These are phyloP conservation scores for Aricia artaxerxes DNA, from an alignment of 2,888 invertebrate species.

Conservation along the genomic window DNA sequence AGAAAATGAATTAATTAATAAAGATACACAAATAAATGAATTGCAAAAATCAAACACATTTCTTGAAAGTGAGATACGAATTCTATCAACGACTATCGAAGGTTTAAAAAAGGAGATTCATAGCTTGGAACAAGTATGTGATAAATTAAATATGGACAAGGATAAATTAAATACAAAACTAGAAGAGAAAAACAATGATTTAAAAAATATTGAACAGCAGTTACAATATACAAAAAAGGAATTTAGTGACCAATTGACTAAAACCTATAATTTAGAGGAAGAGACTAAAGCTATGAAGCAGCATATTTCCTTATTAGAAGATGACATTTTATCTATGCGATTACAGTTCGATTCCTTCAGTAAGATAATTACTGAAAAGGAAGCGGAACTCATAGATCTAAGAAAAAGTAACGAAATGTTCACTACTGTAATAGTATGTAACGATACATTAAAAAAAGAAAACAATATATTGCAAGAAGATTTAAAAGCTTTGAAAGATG, in stretches of 20 bases:
- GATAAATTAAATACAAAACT: constrained; percentile 48
- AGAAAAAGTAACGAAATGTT: constrained; percentile 53
- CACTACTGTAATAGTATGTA: constrained; percentile 49
- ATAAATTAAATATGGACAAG: constrained; percentile 50
- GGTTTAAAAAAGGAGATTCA: constrained; percentile 46
- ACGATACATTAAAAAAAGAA: constrained; percentile 50
- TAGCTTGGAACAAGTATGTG: constrained; percentile 48
- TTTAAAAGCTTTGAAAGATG: constrained; percentile 50
- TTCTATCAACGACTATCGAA: constrained; percentile 37
- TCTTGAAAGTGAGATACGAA: background rate
- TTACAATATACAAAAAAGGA: constrained; percentile 57
- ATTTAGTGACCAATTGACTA: constrained; percentile 49
- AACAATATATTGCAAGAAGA: constrained; percentile 55
- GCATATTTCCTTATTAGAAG: constrained; percentile 50
- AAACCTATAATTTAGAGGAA: constrained; percentile 49
- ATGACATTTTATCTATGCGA: constrained; percentile 51
- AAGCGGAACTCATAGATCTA: constrained; percentile 53
- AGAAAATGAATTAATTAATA: background rate
- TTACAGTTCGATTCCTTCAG: constrained; percentile 47
- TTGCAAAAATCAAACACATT: background rate
- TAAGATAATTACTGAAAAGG: constrained; percentile 55
- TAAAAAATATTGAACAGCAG: constrained; percentile 49
- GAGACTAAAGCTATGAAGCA: constrained; percentile 45
- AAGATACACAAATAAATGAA: background rate
- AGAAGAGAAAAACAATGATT: constrained; percentile 51